phyloP scores from a whole-genome alignment of 2,888 invertebrate genomes.

The Rotaria sp. region DNA sequence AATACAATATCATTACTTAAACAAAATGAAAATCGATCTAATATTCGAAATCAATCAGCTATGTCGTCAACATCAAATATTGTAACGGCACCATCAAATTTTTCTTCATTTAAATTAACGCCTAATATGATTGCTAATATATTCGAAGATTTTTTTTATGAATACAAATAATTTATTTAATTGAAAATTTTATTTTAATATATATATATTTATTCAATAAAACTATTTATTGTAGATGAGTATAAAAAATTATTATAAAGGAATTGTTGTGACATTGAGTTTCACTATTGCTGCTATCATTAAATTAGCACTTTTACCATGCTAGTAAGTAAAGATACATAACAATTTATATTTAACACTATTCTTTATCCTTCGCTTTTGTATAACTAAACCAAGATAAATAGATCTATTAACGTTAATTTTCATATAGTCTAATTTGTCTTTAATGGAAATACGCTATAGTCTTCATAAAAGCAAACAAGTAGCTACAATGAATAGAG shows the following conservation, averaged over 20 bases:
- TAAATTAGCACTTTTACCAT: not conserved
- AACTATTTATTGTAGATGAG: not conserved
- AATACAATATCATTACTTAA: not conserved
- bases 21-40: not conserved
- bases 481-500: no score
- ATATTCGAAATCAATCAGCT: conserved; percentile 16
- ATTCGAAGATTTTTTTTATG: not conserved
- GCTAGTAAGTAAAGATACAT: not conserved
- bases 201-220: no score
- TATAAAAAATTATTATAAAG: not conserved
- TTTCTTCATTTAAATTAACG: not conserved
- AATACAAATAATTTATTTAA: no score
- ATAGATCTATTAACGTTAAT: no score
- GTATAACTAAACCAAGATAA: no score
- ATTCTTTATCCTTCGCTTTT: no score
- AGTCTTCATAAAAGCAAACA: no score
- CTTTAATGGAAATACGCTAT: no score
- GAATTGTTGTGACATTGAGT: not conserved
- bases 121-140: conserved; percentile 5
- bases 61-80: not conserved
- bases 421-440: no score
- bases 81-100: no score
- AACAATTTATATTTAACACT: no score
- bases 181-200: no score
- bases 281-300: not conserved